These are phyloP conservation scores for Caenorhabditis sp. DNA, from an alignment of 2,888 invertebrate genomes.

Conservation along the genomic window DNA sequence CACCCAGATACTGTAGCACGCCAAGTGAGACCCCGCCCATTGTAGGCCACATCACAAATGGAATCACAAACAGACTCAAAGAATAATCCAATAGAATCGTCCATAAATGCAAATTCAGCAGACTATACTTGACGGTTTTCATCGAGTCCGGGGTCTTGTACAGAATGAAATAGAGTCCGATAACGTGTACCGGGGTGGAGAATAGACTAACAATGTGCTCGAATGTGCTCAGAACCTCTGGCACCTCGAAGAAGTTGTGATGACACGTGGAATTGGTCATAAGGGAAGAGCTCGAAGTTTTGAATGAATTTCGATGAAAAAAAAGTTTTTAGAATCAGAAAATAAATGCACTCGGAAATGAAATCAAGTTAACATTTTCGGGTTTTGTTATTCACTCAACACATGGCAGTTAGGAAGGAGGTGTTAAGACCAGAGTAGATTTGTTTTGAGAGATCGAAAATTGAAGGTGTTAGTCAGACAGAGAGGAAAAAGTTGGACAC, in stretches of 20 bases:
- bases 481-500: too few relatives aligned
- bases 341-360: too few relatives aligned
- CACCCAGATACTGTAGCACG: not conserved
- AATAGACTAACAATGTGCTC: slow-evolving; percentile 19
- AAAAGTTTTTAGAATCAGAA: too few relatives aligned
- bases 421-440: too few relatives aligned
- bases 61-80: slow-evolving; percentile 31
- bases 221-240: not conserved
- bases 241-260: not conserved
- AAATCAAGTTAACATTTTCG: too few relatives aligned
- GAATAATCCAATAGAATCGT: slow-evolving; percentile 34
- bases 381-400: too few relatives aligned
- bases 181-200: slow-evolving; percentile 20
- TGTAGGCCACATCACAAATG: slow-evolving; percentile 24
- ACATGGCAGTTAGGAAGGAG: too few relatives aligned
- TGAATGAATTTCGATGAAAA: too few relatives aligned
- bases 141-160: slow-evolving; percentile 19
- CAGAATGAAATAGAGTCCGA: slow-evolving; percentile 41
- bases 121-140: slow-evolving; percentile 29
- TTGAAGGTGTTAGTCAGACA: too few relatives aligned
- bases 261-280: slow-evolving; percentile 6
- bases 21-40: slow-evolving; percentile 30
- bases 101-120: slow-evolving; percentile 36
- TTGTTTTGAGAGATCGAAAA: too few relatives aligned
- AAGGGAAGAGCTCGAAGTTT: too few relatives aligned